phyloP scores from a whole-genome alignment of 2,888 invertebrate genomes.

The Tinea semifulvella region DNA sequence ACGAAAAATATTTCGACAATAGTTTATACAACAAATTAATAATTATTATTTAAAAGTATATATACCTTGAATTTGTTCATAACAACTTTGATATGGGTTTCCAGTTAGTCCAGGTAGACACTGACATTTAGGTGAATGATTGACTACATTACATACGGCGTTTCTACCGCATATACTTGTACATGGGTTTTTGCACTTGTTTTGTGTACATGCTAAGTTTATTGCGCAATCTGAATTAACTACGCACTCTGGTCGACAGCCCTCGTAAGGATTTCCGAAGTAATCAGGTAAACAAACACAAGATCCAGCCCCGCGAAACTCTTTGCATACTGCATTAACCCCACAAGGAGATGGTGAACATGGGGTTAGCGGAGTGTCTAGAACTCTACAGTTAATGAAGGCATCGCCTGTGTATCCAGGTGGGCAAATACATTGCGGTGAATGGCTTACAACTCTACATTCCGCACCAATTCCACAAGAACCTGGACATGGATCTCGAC shows the following conservation, averaged over 20 bases:
- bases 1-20: background rate
- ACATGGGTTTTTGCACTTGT: constrained; percentile 80
- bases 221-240: constrained; percentile 77
- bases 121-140: constrained; percentile 75
- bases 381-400: constrained; percentile 62
- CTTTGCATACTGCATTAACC: constrained; percentile 75
- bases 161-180: constrained; percentile 78
- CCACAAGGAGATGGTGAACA: constrained; percentile 79
- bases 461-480: constrained; percentile 77
- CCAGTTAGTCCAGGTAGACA: constrained; percentile 71
- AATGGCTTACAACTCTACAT: constrained; percentile 78
- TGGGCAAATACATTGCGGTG: constrained; percentile 78
- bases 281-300: constrained; percentile 75
- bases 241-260: constrained; percentile 79
- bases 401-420: constrained; percentile 71
- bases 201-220: constrained; percentile 76
- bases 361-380: constrained; percentile 61
- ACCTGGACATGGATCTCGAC: constrained; percentile 77
- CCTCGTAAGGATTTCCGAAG: constrained; percentile 81
- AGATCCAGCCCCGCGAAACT: constrained; percentile 71
- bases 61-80: constrained; percentile 42
- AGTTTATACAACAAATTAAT: background rate
- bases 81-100: constrained; percentile 68
- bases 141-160: constrained; percentile 75
- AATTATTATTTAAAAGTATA: constrained; percentile 7